phyloP scores from a whole-genome alignment of 2,888 invertebrate genomes.

The Celastrina argiolus region DNA sequence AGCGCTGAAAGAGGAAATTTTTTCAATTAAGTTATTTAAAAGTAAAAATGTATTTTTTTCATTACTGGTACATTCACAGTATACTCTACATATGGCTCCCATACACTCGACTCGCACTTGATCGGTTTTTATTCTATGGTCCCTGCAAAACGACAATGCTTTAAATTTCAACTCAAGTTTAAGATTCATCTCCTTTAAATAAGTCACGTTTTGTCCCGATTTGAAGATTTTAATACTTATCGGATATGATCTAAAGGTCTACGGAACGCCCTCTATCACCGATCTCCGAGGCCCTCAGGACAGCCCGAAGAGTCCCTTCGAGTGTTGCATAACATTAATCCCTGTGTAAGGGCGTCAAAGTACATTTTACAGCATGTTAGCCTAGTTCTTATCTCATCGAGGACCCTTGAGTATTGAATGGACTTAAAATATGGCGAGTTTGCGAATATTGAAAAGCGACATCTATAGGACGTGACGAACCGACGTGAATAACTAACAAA shows the following conservation, averaged over 20 bases:
- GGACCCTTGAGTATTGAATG: background rate
- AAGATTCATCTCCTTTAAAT: background rate
- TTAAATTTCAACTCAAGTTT: background rate
- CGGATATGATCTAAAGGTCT: background rate
- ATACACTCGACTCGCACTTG: no score
- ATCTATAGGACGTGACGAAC: background rate
- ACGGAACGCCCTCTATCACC: constrained; percentile 6
- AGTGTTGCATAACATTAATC: constrained; percentile 19
- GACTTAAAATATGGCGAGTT: constrained; percentile 12
- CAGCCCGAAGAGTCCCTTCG: background rate
- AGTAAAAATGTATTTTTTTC: no score
- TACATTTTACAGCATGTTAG: constrained; percentile 18
- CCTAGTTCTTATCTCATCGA: constrained; percentile 1
- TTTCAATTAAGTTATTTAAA: no score
- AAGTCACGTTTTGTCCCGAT: constrained; percentile 13
- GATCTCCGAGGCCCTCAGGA: background rate
- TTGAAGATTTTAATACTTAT: constrained; percentile 4
- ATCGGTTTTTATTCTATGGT: no score
- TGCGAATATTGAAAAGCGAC: constrained; percentile 11
- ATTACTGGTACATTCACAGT: no score
- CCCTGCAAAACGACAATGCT: no score
- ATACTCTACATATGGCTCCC: no score
- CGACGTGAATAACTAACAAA: no score
- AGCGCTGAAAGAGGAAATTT: no score
- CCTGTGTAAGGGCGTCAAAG: background rate